Evolutionary conservation across 2,888 invertebrate genomes (phyloP), one percentile per base, ranked within the genome.

Genomic region (Monopis laevigella): DNA sequence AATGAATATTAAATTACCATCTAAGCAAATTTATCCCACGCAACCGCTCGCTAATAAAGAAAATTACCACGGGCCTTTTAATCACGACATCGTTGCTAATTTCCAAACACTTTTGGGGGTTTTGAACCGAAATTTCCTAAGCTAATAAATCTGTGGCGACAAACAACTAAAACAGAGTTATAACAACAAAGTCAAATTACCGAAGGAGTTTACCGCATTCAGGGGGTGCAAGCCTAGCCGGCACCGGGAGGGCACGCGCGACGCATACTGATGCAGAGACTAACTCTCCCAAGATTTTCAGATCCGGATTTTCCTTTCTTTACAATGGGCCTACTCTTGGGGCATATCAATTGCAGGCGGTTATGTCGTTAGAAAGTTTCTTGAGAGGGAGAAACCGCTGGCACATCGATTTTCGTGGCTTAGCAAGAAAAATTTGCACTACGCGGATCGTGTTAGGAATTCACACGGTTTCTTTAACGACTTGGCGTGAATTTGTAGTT

Each of bases 311-410:
- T 80, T 77, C 80, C 75, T 80, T 80, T 78, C 80, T 80, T 80
- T 80, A 77, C 80, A 80, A 78, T 78, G 73, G 72, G 65, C 72
- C 75, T 78, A 80, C 80, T 73, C 78, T 59, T 63, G 80, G 77
- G 77, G 78, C 80, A 80, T 80, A 78, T 80, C 80, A 80, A 80
- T 77, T 75, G 80, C 80, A 77, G 65, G 80, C 74, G 75, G 80
- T 80, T 80, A 80, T 80, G 78, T 78, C 80, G 80, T 80, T 80
- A 78, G 77, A 75, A 80, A 80, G 65, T 80, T 80, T 72, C 65
- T 55, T 50, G 54, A 56, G 60, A 63, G 65, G 64, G 63, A 50
- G 57, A 56, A 59, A 56, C 40, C 35, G 40, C 59, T 16, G 12
- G 18, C 59, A 57, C 65, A 77, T 78, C 78, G 74, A 77, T 78